Evolutionary conservation across 2,888 invertebrate genomes (phyloP).

Genomic region (Eilema caniola): DNA sequence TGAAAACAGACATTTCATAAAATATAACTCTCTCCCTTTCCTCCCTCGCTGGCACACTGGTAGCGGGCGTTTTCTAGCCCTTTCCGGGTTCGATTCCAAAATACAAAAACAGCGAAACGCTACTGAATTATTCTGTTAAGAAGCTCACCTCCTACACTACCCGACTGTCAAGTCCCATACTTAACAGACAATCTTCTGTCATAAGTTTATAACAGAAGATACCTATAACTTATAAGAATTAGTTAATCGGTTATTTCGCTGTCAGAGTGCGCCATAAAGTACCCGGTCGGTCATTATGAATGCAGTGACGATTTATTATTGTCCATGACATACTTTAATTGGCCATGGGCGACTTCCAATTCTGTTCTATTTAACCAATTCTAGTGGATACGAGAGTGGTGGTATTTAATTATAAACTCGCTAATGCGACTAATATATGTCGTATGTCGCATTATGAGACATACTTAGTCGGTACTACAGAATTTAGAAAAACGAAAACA

Average conservation of each 20-base stretch:
- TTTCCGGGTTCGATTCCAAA: background rate
- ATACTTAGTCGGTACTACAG: background rate
- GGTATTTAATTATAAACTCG: background rate
- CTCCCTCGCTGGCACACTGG: background rate
- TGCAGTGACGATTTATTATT: slow-evolving; percentile 4
- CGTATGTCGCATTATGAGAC: background rate
- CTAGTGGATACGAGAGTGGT: background rate
- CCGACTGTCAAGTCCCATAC: background rate
- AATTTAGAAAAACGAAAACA: background rate
- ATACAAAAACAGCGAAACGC: background rate
- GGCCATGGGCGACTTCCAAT: slow-evolving; percentile 30
- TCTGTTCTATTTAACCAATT: slow-evolving; percentile 32
- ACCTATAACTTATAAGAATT: background rate
- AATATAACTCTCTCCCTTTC: background rate
- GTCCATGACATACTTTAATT: slow-evolving; percentile 30
- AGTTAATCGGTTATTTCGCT: background rate
- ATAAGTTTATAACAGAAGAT: background rate
- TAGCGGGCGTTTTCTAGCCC: background rate
- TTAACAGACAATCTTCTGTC: background rate
- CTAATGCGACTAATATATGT: background rate
- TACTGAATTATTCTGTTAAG: background rate
- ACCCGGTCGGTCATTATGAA: background rate
- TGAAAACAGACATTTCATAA: background rate
- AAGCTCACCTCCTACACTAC: background rate
- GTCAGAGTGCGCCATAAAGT: background rate